These are phyloP conservation scores for Chloroclystis v-ata DNA, from an alignment of 2,888 invertebrate species.

Conservation along the genomic window DNA sequence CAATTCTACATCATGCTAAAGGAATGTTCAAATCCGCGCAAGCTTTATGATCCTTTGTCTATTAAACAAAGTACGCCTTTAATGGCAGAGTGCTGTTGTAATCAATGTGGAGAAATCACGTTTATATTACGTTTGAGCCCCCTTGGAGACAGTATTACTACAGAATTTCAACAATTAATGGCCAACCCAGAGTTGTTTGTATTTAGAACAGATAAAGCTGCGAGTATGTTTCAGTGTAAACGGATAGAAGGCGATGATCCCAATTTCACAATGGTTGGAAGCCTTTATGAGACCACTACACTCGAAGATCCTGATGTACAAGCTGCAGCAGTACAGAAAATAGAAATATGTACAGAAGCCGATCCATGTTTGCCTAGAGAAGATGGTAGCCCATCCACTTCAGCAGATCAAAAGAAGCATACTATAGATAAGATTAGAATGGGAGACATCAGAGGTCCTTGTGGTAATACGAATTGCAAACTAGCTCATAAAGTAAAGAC, in stretches of 20 bases:
- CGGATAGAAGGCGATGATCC: constrained; percentile 62
- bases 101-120: constrained; percentile 59
- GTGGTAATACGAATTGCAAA: constrained; percentile 64
- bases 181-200: constrained; percentile 60
- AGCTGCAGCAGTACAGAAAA: constrained; percentile 45
- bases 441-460: constrained; percentile 70
- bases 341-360: constrained; percentile 64
- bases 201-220: constrained; percentile 66
- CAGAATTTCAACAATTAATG: constrained; percentile 66
- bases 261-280: constrained; percentile 67
- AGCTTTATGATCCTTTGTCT: constrained; percentile 51
- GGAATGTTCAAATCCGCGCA: constrained; percentile 52
- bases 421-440: constrained; percentile 62
- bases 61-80: constrained; percentile 50
- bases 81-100: constrained; percentile 57
- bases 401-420: constrained; percentile 43
- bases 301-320: constrained; percentile 61
- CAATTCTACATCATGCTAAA: constrained; percentile 71
- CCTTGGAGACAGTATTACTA: constrained; percentile 67
- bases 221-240: constrained; percentile 65
- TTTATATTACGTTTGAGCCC: constrained; percentile 71
- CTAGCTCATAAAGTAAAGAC: constrained; percentile 65
- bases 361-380: constrained; percentile 50
- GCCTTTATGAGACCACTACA: constrained; percentile 64
- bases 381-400: constrained; percentile 31